phyloP scores from a whole-genome alignment of 2,888 invertebrate species.

The Lypha dubia region DNA sequence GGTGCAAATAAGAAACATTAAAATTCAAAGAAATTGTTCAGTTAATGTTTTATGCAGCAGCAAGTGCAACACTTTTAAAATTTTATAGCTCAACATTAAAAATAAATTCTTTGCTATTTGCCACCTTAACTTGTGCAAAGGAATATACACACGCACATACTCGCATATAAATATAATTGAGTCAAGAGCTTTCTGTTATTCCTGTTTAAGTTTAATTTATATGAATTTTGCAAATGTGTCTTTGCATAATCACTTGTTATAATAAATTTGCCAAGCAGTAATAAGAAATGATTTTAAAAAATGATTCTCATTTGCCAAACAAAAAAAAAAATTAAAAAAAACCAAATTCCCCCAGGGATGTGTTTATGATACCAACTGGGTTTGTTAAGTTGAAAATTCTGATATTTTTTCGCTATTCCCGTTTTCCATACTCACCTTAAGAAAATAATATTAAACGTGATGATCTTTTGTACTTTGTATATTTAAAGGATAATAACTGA shows the following conservation, averaged over 20 bases:
- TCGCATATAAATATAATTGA: conserved; percentile 47
- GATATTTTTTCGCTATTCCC: conserved; percentile 53
- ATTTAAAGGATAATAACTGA: conserved; percentile 68
- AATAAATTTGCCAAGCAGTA: conserved; percentile 69
- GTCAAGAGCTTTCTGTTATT: conserved; percentile 41
- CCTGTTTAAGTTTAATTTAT: conserved; percentile 62
- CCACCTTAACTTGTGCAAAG: neutral
- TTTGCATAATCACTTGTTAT: conserved; percentile 75
- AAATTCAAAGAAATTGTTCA: conserved; percentile 54
- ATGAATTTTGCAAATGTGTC: conserved; percentile 73
- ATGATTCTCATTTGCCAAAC: conserved; percentile 60
- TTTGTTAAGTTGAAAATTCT: conserved; percentile 51
- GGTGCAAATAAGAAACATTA: conserved; percentile 37
- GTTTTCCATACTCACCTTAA: conserved; percentile 29
- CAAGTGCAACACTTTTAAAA: conserved; percentile 50
- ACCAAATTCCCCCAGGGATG: conserved; percentile 48
- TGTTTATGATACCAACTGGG: conserved; percentile 46
- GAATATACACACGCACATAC: neutral
- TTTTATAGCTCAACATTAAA: conserved; percentile 34
- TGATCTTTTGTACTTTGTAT: conserved; percentile 56
- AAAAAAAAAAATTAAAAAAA: neutral
- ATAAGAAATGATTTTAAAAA: conserved; percentile 50
- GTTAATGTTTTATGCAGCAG: conserved; percentile 16
- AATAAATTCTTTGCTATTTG: conserved; percentile 1
- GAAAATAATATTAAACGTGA: conserved; percentile 71